Conservation (phyloP, 2,797 vertebrate species). For the Helicolenus hilgendorfi region DNA sequence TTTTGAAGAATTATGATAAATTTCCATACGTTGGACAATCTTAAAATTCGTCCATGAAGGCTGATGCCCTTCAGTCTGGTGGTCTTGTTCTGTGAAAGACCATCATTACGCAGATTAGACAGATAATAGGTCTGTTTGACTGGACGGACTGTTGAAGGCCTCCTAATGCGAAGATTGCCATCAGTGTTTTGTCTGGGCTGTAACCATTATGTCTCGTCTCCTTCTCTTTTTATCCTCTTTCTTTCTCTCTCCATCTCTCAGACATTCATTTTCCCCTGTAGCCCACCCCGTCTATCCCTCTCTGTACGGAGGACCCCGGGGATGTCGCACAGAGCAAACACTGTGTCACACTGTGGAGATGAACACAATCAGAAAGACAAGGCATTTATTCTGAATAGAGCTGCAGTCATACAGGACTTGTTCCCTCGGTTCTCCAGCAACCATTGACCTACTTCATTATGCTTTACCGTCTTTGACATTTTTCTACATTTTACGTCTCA, state of each 20-base stretch:
- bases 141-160: constrained; percentile 8
- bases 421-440: not conserved
- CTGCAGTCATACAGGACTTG: not conserved
- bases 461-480: not conserved
- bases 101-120: constrained; percentile 4
- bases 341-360: not conserved
- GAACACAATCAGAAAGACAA: not conserved
- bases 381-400: not conserved
- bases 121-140: constrained; percentile 34
- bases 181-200: constrained; percentile 45
- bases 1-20: not conserved
- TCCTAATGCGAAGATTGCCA: constrained; percentile 20
- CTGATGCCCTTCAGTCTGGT: not conserved
- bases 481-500: not conserved
- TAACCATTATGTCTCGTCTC: constrained; percentile 1
- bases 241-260: not conserved
- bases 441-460: not conserved
- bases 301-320: constrained; percentile 15
- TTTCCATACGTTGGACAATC: too few relatives aligned
- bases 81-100: constrained; percentile 3
- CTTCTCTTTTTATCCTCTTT: not conserved
- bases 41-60: not conserved
- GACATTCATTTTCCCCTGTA: not conserved
- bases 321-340: constrained; percentile 39
- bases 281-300: not conserved